These are phyloP conservation scores for Cranoglanis bouderius DNA, from an alignment of 2,113 vertebrate genomes.

Conservation along the genomic window DNA sequence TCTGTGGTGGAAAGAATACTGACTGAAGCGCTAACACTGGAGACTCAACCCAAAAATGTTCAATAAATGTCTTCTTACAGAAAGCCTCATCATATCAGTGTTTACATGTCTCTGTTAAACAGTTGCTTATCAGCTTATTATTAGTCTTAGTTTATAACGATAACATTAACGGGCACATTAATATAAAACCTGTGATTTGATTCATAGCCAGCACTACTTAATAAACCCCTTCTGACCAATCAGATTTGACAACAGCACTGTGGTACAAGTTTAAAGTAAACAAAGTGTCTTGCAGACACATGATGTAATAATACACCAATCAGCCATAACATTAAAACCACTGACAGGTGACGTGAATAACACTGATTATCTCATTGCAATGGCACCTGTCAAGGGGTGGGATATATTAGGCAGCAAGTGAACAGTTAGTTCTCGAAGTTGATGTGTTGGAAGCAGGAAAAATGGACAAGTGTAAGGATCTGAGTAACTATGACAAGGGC, in stretches of 20 bases:
- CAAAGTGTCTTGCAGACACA: not conserved
- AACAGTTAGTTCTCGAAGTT: too few species aligned
- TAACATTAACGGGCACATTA: not conserved
- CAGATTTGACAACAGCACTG: not conserved
- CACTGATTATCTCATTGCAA: too few species aligned
- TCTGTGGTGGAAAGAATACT: not conserved
- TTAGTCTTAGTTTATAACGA: not conserved
- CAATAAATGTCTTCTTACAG: not conserved
- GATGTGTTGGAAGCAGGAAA: too few species aligned
- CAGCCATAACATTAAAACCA: too few species aligned
- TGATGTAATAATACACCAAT: not conserved
- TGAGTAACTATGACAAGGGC: too few species aligned
- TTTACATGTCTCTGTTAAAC: not conserved
- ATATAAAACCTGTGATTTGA: not conserved
- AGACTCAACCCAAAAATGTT: not conserved
- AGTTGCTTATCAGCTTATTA: not conserved
- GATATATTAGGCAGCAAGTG: too few species aligned
- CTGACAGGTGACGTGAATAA: too few species aligned
- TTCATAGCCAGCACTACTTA: not conserved
- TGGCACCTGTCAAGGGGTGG: too few species aligned
- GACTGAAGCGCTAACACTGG: not conserved
- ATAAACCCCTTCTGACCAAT: not conserved
- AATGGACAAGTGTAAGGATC: too few species aligned
- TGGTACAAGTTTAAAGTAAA: not conserved
- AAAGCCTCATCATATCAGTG: not conserved